Evolutionary conservation across 2,888 invertebrate genomes (phyloP).

Genomic region (Eristalis pertinax): DNA sequence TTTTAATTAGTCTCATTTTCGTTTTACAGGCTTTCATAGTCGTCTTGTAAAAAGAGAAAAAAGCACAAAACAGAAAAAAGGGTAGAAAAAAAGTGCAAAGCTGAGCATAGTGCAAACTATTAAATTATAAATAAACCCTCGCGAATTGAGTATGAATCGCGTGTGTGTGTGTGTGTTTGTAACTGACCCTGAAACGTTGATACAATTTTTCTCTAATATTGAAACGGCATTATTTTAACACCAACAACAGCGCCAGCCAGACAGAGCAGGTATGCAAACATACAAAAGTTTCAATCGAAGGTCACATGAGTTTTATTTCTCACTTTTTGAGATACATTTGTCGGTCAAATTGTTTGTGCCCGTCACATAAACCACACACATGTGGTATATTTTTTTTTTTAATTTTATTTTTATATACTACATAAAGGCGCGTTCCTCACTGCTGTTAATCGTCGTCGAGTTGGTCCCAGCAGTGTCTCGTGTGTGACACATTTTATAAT

Average conservation of each 20-base stretch:
- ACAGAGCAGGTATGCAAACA: neutral
- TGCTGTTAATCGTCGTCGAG: neutral
- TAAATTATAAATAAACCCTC: conserved; percentile 56
- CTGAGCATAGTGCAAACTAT: neutral
- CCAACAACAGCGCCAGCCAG: neutral
- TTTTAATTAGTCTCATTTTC: conserved; percentile 42
- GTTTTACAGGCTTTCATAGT: conserved; percentile 19
- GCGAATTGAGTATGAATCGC: conserved; percentile 2
- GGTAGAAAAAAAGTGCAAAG: neutral
- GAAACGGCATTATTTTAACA: conserved; percentile 43
- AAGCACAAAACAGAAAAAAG: neutral
- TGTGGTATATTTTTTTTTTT: neutral
- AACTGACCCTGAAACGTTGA: conserved; percentile 61
- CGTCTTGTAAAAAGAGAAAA: neutral
- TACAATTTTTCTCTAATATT: conserved; percentile 61
- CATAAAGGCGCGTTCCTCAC: conserved; percentile 16
- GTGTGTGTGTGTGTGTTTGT: conserved; percentile 26
- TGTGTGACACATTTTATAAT: conserved; percentile 49
- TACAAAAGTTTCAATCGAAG: conserved; percentile 45
- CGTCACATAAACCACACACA: conserved; percentile 5
- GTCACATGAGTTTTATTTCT: conserved; percentile 55
- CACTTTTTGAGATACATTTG: conserved; percentile 27
- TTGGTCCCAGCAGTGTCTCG: conserved; percentile 26
- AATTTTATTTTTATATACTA: neutral
- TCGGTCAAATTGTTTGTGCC: conserved; percentile 41